Evolutionary conservation across 2,888 invertebrate species (phyloP).

Genomic region (Amphipoea oculea): DNA sequence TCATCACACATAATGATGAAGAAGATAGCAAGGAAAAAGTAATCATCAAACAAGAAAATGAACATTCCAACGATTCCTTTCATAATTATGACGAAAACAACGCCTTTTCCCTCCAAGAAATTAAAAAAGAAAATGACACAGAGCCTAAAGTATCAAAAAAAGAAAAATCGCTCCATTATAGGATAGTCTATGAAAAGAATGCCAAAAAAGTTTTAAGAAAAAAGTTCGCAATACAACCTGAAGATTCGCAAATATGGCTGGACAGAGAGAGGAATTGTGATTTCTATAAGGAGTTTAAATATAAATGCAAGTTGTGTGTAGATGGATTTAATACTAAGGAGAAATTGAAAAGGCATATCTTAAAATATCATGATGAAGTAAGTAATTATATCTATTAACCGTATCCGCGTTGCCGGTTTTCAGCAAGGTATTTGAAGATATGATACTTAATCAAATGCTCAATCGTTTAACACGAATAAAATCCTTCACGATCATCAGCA

Average conservation of each 20-base stretch:
- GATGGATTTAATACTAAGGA: constrained; percentile 44
- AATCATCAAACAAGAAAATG: constrained; percentile 50
- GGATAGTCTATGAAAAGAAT: constrained; percentile 49
- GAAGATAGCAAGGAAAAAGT: constrained; percentile 19
- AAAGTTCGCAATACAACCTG: constrained; percentile 36
- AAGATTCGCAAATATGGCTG: constrained; percentile 34
- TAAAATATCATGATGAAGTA: constrained; percentile 51
- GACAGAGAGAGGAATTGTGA: constrained; percentile 44
- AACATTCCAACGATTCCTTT: constrained; percentile 30
- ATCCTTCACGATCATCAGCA: not conserved
- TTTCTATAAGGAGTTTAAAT: constrained; percentile 45
- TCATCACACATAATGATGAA: constrained; percentile 33
- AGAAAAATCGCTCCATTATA: constrained; percentile 41
- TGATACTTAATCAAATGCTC: not conserved
- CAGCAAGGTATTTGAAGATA: not conserved
- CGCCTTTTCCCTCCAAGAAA: constrained; percentile 17
- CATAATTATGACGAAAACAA: constrained; percentile 2
- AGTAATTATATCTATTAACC: constrained; percentile 9
- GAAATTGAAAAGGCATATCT: constrained; percentile 34
- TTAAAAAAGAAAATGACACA: constrained; percentile 51
- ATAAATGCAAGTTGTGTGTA: constrained; percentile 49
- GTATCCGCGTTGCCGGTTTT: not conserved
- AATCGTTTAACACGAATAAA: no score
- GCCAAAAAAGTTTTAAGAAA: constrained; percentile 48
- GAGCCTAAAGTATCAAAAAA: constrained; percentile 7